Conservation (phyloP, 1,140 invertebrate species). For the Samia ricini region DNA sequence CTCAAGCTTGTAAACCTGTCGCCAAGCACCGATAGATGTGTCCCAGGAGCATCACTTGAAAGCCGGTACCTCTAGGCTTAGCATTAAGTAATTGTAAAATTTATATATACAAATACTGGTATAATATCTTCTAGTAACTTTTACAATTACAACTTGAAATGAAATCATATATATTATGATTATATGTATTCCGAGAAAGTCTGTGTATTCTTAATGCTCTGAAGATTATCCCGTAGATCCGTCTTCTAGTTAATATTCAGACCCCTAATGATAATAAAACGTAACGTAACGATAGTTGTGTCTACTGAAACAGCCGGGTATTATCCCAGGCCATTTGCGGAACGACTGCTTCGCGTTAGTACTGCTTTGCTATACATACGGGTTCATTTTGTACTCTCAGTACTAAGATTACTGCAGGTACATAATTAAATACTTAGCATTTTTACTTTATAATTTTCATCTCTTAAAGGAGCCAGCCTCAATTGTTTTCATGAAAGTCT, state of each 20-base stretch:
- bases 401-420: background rate
- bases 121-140: too few species aligned
- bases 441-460: background rate
- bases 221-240: background rate
- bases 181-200: background rate
- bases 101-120: too few species aligned
- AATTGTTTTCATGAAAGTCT: too few species aligned
- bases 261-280: conserved; percentile 29
- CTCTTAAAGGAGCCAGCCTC: too few species aligned
- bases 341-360: conserved; percentile 21
- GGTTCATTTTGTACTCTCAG: background rate
- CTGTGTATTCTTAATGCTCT: background rate
- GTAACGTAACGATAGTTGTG: conserved; percentile 16
- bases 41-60: too few species aligned
- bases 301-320: conserved; percentile 29
- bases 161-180: too few species aligned
- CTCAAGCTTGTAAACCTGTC: too few species aligned
- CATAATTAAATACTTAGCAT: background rate
- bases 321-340: conserved; percentile 31
- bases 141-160: too few species aligned
- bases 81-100: too few species aligned
- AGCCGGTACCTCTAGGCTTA: too few species aligned
- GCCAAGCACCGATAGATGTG: too few species aligned
- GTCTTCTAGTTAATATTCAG: background rate
- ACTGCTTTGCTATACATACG: conserved; percentile 10